phyloP scores from a whole-genome alignment of 2,888 invertebrate genomes.

The Erynnis tages region DNA sequence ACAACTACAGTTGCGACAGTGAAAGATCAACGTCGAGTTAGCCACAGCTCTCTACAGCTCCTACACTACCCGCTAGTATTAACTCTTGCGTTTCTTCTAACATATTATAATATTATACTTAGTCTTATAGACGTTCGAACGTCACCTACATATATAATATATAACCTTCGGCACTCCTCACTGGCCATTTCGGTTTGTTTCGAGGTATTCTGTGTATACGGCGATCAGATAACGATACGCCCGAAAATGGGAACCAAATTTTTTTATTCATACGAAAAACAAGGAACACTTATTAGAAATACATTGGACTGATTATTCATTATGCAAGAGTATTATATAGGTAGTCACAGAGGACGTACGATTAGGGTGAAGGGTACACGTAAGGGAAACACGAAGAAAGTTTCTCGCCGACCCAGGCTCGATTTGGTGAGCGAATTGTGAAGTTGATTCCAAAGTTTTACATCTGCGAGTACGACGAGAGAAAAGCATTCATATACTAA shows the following conservation, averaged over 20 bases:
- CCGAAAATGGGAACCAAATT: constrained; percentile 16
- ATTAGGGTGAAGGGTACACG: not conserved
- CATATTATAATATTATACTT: constrained; percentile 5
- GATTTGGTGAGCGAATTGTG: not conserved
- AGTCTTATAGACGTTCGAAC: constrained; percentile 11
- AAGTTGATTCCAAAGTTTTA: too few species aligned
- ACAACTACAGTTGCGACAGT: constrained; percentile 26
- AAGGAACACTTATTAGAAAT: constrained; percentile 10
- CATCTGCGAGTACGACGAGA: too few species aligned
- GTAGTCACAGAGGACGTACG: not conserved
- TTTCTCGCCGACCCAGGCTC: constrained; percentile 1
- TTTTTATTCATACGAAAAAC: constrained; percentile 17
- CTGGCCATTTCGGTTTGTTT: constrained; percentile 16
- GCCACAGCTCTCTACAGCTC: constrained; percentile 20
- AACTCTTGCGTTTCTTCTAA: constrained; percentile 9
- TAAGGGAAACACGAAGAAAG: not conserved
- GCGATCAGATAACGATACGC: constrained; percentile 17
- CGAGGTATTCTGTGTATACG: constrained; percentile 25
- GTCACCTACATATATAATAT: constrained; percentile 9
- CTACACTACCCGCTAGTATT: constrained; percentile 17
- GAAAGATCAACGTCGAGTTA: constrained; percentile 22
- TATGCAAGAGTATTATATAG: constrained; percentile 13
- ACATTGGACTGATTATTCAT: not conserved
- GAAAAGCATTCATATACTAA: too few species aligned
- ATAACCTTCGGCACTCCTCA: constrained; percentile 18